Evolutionary conservation across 2,797 vertebrate species (phyloP).

Genomic region (Tarsius wallacei): DNA sequence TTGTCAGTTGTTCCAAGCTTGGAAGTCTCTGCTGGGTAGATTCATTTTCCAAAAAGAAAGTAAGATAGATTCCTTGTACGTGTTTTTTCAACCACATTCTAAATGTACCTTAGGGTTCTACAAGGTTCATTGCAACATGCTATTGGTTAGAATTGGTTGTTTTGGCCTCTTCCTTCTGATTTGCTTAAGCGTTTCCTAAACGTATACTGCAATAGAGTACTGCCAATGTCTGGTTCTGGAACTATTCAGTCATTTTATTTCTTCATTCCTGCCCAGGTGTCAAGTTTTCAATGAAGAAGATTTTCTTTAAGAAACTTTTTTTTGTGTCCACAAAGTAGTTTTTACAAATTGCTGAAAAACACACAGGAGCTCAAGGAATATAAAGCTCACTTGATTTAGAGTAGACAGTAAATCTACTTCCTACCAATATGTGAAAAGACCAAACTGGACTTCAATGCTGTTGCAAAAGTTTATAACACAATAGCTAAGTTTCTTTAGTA

Average conservation of each 20-base stretch:
- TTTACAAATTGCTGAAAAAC: constrained; percentile 3
- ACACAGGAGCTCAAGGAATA: not conserved
- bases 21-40: not conserved
- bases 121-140: not conserved
- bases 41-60: constrained; percentile 10
- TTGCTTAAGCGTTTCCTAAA: constrained; percentile 34
- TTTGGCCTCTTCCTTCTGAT: not conserved
- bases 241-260: not conserved
- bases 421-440: not conserved
- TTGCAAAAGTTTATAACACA: not conserved
- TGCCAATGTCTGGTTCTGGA: not conserved
- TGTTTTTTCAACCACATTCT: not conserved
- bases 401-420: not conserved
- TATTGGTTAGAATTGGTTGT: not conserved
- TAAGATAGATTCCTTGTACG: not conserved
- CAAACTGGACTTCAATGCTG: not conserved
- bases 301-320: not conserved
- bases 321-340: not conserved
- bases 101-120: not conserved
- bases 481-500: not conserved
- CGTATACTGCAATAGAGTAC: not conserved
- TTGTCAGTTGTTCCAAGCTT: not conserved
- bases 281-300: not conserved
- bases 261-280: not conserved
- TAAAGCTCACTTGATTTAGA: not conserved